Evolutionary conservation across 2,797 vertebrate genomes (phyloP), one percentile per base, ranked within the genome.

Genomic region (Gadopsis marmoratus): DNA sequence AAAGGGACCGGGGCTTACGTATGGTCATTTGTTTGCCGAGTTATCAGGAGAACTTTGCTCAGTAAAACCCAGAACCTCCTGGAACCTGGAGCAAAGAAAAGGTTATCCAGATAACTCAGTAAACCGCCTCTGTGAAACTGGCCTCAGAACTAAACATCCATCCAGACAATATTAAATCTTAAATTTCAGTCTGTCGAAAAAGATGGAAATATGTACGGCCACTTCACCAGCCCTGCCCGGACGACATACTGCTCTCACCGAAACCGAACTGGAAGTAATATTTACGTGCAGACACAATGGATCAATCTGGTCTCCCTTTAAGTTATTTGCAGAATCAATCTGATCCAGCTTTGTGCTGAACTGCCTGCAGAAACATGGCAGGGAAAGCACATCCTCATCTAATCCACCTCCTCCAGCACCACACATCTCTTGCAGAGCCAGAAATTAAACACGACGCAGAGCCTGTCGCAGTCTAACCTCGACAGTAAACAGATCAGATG

Each of bases 401-500:
- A 81, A 86, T 86, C 85, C 78, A 21, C 68, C 79, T 79, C 78
- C 80, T 87, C 69, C 55, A 70, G 76, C 74, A 63, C 59, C 71
- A 66, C 83, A 74, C 76, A 76, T 88, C 78, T 76, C 74, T 35
- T 9, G 14, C 16, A 54, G 66, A 85, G 76, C 60, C 90, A 87
- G 68, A 77, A 85, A 91, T 84, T 45, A 77, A 83, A 89, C 16
- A 23, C 77, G 86, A 91, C 76, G 11, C 78, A 83, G 84, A 86
- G 83, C 35, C 79, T 58, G 65, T 69, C 84, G 64, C 67, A 79
- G 79, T 74, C 79, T 54, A 61, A 77, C 72, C 77, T 83, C 89
- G 91, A 94, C 84, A 84, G 70, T 88, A 76, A 92, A 92, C 93
- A 93, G 92, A 92, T 85, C 88, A 67, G 81, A 77, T 67, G 66